These are phyloP conservation scores for Neoscelio sp. DNA, from an alignment of 2,888 invertebrate species.

Conservation along the genomic window DNA sequence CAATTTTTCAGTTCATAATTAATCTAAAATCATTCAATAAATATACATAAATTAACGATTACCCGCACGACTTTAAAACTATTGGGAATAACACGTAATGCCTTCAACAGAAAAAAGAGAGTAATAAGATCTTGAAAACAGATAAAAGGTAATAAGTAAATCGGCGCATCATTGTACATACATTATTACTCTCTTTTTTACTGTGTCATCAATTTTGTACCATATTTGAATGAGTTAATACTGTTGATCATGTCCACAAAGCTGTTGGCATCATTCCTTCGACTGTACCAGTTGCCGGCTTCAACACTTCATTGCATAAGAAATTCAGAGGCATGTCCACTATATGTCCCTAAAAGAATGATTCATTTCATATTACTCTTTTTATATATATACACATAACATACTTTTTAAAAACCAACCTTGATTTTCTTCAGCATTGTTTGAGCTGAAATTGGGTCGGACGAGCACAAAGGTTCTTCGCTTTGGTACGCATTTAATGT, in stretches of 20 bases:
- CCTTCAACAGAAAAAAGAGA: too few species aligned
- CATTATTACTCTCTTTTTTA: background rate
- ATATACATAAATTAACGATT: too few species aligned
- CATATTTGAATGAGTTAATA: conserved; percentile 59
- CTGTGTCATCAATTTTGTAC: conserved; percentile 9
- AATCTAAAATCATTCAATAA: too few species aligned
- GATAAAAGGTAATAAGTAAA: too few species aligned
- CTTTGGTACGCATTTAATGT: conserved; percentile 91
- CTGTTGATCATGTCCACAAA: conserved; percentile 89
- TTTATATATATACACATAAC: conserved; percentile 4
- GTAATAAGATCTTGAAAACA: too few species aligned
- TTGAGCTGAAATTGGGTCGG: conserved; percentile 89
- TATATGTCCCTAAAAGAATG: conserved; percentile 90
- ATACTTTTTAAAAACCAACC: conserved; percentile 81
- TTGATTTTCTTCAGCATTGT: conserved; percentile 89
- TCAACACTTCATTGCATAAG: conserved; percentile 93
- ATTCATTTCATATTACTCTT: conserved; percentile 35
- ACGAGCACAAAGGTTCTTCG: conserved; percentile 88
- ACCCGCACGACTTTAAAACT: too few species aligned
- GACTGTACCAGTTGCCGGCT: conserved; percentile 92
- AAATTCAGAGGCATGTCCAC: conserved; percentile 96
- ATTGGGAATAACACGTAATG: too few species aligned
- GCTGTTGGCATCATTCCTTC: conserved; percentile 97
- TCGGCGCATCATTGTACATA: too few species aligned
- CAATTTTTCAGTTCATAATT: too few species aligned